These are phyloP conservation scores for Rotaria macrura DNA, from an alignment of 2,888 invertebrate species.

Conservation along the genomic window DNA sequence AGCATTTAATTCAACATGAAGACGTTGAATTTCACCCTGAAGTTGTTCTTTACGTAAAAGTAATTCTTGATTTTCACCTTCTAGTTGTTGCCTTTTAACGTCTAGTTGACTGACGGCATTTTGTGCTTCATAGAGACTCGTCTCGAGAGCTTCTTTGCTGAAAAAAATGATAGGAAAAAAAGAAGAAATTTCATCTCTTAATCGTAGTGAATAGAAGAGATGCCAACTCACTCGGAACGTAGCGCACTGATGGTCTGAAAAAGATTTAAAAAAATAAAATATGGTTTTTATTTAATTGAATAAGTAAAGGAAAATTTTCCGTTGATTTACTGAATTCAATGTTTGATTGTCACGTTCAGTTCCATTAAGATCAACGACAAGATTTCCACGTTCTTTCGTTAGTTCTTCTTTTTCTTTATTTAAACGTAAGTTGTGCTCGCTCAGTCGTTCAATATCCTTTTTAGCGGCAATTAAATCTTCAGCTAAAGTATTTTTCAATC, in stretches of 20 bases:
- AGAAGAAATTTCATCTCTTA: too few relatives aligned
- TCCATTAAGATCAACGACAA: conserved; percentile 44
- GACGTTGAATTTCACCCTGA: conserved; percentile 48
- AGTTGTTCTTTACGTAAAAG: conserved; percentile 48
- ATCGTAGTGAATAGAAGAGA: background rate
- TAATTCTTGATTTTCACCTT: conserved; percentile 51
- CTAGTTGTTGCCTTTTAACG: conserved; percentile 49
- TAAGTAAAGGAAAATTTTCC: background rate
- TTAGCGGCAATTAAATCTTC: conserved; percentile 45
- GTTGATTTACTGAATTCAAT: conserved; percentile 37
- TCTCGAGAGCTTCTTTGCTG: conserved; percentile 43
- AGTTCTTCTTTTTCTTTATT: conserved; percentile 73
- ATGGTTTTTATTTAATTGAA: background rate
- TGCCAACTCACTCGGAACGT: background rate
- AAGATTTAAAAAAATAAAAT: background rate
- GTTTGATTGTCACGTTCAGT: conserved; percentile 49
- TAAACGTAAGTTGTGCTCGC: conserved; percentile 41
- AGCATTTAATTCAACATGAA: conserved; percentile 47
- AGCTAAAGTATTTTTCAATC: conserved; percentile 68
- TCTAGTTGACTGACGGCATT: conserved; percentile 43
- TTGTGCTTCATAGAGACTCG: conserved; percentile 47
- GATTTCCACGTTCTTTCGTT: conserved; percentile 52
- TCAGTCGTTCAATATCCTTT: conserved; percentile 44
- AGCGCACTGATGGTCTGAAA: background rate
- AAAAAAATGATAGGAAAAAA: too few relatives aligned